Evolutionary conservation across 2,888 invertebrate genomes (phyloP).

Genomic region (Philopedon plagiatum): DNA sequence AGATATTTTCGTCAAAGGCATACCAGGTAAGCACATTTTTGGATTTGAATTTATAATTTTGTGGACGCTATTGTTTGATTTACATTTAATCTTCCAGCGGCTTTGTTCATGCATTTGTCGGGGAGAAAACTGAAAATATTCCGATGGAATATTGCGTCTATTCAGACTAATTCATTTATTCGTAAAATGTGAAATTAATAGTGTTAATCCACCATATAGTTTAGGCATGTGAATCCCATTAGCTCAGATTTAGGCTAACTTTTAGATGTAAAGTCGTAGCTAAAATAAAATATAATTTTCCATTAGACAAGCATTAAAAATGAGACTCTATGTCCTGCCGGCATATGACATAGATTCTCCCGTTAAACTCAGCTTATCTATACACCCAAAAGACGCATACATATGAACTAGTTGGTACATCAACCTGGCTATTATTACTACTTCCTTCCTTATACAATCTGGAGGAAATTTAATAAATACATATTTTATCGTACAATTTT

Average conservation of each 20-base stretch:
- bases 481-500: not conserved
- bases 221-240: no score
- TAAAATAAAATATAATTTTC: no score
- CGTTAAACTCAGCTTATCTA: no score
- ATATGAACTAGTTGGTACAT: conserved; percentile 4
- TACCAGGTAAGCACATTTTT: conserved; percentile 32
- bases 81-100: conserved; percentile 36
- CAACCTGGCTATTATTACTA: conserved; percentile 18
- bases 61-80: conserved; percentile 40
- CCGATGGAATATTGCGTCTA: conserved; percentile 29
- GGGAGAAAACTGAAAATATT: conserved; percentile 25
- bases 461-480: not conserved
- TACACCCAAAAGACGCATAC: not conserved
- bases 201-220: no score
- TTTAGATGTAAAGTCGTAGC: no score
- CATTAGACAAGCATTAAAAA: no score
- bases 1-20: conserved; percentile 25
- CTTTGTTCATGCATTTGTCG: conserved; percentile 30
- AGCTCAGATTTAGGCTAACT: no score
- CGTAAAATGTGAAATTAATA: conserved; percentile 31
- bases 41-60: conserved; percentile 20
- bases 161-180: conserved; percentile 45
- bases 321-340: no score
- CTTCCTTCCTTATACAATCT: conserved; percentile 18
- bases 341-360: no score